A percentile compares a stretch with the other conserved stretches of the same genome.
These are phyloP conservation scores for Rhinolophus ferrumequinum DNA, from an alignment of 2,113 vertebrate genomes.

Conservation along the genomic window DNA sequence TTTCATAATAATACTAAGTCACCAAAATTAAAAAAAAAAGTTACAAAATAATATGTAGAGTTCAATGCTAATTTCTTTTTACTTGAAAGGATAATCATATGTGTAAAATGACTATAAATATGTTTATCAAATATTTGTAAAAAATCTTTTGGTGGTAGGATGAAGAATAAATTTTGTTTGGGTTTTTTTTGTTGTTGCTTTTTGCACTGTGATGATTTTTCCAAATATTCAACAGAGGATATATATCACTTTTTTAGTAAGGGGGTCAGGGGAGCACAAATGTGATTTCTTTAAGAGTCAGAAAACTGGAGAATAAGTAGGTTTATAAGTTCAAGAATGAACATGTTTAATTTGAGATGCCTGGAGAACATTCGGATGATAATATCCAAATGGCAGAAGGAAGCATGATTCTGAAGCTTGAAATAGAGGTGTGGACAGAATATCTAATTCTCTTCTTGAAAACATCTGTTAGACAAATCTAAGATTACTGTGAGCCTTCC, in stretches of 20 bases:
- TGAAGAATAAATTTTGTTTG: not conserved
- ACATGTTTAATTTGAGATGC: not conserved
- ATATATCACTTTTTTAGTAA: not conserved
- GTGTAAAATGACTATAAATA: not conserved
- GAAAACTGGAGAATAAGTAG: not conserved
- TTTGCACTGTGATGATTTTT: not conserved
- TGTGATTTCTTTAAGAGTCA: conserved; percentile 42
- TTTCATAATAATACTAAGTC: not conserved
- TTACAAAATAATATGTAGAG: not conserved
- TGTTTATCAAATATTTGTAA: conserved; percentile 29
- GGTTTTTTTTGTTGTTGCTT: not conserved
- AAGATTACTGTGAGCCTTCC: not conserved
- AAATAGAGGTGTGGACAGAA: not conserved
- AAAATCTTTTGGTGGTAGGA: not conserved
- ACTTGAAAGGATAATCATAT: not conserved
- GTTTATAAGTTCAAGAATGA: not conserved
- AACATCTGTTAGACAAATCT: not conserved
- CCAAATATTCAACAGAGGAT: not conserved
- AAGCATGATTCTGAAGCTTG: not conserved
- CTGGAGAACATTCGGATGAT: not conserved
- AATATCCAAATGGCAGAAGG: not conserved
- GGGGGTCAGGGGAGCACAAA: not conserved
- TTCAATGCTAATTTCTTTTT: conserved; percentile 10
- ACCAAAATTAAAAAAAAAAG: not conserved
- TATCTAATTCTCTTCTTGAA: not conserved